These are phyloP conservation scores for Gymnothorax reevesii DNA, from an alignment of 2,797 vertebrate species.

Conservation along the genomic window DNA sequence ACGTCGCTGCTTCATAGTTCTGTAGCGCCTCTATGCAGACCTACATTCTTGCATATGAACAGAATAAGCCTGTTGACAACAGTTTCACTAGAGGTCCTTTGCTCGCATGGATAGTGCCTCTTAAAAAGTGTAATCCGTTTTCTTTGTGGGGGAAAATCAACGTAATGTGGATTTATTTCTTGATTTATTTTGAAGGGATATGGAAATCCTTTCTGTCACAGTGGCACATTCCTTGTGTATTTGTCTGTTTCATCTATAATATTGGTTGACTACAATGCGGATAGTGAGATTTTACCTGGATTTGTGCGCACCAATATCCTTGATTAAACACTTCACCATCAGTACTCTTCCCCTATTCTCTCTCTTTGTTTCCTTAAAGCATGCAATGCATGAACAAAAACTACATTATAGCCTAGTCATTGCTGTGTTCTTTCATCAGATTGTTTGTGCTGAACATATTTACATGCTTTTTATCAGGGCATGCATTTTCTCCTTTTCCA, in stretches of 20 bases:
- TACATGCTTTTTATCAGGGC: background rate
- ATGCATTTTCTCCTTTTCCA: slow-evolving; percentile 7
- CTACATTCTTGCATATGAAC: background rate
- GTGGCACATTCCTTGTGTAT: background rate
- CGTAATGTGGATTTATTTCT: background rate
- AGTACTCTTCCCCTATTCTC: background rate
- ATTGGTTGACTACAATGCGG: slow-evolving; percentile 10
- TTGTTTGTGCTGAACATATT: slow-evolving; percentile 7
- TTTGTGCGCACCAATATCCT: slow-evolving; percentile 6
- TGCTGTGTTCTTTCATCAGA: background rate
- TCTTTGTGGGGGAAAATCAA: background rate
- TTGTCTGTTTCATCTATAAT: slow-evolving; percentile 20
- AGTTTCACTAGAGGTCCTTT: background rate
- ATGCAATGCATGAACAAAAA: background rate
- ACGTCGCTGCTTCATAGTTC: slow-evolving; percentile 10
- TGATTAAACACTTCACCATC: background rate
- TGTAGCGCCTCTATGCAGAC: background rate
- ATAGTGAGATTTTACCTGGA: background rate
- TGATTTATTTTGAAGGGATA: background rate
- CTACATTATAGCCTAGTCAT: background rate
- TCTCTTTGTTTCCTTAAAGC: background rate
- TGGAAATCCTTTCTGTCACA: background rate
- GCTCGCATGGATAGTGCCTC: background rate
- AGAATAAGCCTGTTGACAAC: background rate
- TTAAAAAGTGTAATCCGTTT: background rate